Percentiles rank a stretch among this genome's conserved stretches.
Evolutionary conservation across 2,113 vertebrate genomes (phyloP).

Genomic region (Brachyhypopomus occidentalis): DNA sequence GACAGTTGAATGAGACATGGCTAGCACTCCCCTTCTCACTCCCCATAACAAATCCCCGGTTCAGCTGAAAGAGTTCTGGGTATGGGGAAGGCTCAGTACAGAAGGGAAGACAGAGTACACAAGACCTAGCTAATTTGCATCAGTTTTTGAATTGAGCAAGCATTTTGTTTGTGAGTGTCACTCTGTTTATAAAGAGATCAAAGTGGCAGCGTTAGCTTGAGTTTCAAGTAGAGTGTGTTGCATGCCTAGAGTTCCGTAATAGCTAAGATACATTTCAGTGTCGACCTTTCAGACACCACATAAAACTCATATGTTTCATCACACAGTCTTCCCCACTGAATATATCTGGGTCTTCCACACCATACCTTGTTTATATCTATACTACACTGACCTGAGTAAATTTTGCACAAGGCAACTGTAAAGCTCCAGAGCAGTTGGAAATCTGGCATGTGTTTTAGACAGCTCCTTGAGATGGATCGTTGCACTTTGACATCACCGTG

Average conservation of each 20-base stretch:
- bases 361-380: not conserved
- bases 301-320: not conserved
- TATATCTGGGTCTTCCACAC: too few species aligned
- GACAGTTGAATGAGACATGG: too few species aligned
- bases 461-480: not conserved
- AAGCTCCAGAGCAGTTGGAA: not conserved
- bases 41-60: too few species aligned
- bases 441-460: not conserved
- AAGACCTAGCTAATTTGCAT: not conserved
- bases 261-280: slow-evolving; percentile 28
- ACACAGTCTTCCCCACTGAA: not conserved
- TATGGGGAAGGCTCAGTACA: too few species aligned
- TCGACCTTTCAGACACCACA: slow-evolving; percentile 40
- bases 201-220: slow-evolving; percentile 38
- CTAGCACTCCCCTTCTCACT: too few species aligned
- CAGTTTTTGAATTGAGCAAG: not conserved
- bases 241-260: slow-evolving; percentile 5
- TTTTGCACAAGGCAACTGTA: not conserved
- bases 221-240: slow-evolving; percentile 29
- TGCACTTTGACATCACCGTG: not conserved
- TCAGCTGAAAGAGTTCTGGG: too few species aligned
- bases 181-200: slow-evolving; percentile 52
- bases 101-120: not conserved
- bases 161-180: slow-evolving; percentile 9
- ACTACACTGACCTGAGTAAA: not conserved